phyloP scores from a whole-genome alignment of 2,888 invertebrate genomes.

The Drosophila nr. medialis region DNA sequence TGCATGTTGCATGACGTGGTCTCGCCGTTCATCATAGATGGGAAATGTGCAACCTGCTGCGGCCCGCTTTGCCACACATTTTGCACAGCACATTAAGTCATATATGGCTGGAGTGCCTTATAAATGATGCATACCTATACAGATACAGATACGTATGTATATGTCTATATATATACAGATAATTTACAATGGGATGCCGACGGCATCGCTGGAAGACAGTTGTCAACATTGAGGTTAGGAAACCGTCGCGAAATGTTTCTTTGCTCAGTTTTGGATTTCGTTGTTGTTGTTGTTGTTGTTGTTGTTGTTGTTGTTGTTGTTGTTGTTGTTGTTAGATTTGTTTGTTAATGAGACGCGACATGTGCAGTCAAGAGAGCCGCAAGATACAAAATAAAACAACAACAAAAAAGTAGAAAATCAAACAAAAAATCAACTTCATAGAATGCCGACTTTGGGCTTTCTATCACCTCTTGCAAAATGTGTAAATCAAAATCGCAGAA shows the following conservation, averaged over 20 bases:
- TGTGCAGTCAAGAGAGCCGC: constrained; percentile 36
- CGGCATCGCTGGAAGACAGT: constrained; percentile 36
- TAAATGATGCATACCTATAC: constrained; percentile 27
- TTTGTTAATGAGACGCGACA: constrained; percentile 66
- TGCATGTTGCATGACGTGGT: constrained; percentile 19
- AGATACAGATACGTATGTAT: neutral
- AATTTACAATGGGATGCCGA: constrained; percentile 24
- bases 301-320: constrained; percentile 2
- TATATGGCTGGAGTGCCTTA: constrained; percentile 49
- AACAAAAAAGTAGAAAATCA: neutral
- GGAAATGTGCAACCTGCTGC: constrained; percentile 64
- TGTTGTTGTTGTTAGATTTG: constrained; percentile 30
- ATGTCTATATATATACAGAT: constrained; percentile 2
- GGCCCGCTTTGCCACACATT: constrained; percentile 53
- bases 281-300: constrained; percentile 18
- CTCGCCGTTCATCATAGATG: constrained; percentile 42
- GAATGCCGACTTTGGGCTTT: constrained; percentile 49
- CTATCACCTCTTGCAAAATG: constrained; percentile 27
- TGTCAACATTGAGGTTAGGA: constrained; percentile 75
- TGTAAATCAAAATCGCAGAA: constrained; percentile 65
- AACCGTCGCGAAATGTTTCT: constrained; percentile 56
- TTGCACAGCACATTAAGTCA: constrained; percentile 40
- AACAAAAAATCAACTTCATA: constrained; percentile 51
- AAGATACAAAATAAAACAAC: constrained; percentile 17
- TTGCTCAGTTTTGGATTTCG: neutral